Conservation (phyloP, 2,113 vertebrate species). For the Sinocyclocheilus grahami region DNA sequence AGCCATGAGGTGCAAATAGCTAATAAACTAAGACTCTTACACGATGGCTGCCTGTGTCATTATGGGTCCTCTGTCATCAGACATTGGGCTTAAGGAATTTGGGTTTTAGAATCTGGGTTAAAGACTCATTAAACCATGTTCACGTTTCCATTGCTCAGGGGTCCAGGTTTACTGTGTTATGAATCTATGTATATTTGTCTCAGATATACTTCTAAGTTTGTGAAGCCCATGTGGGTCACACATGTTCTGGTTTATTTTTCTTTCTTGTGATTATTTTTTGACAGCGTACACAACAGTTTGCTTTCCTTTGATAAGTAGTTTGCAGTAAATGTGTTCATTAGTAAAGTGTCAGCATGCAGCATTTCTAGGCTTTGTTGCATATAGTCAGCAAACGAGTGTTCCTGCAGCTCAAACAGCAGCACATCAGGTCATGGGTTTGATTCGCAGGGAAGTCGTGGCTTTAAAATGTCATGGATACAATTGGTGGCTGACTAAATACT, state of each 20-base stretch:
- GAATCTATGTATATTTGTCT: background rate
- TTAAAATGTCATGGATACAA: background rate
- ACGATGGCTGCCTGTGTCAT: background rate
- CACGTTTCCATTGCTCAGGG: background rate
- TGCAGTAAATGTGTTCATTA: background rate
- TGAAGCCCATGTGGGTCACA: background rate
- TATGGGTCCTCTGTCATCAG: background rate
- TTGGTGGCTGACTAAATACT: too few species aligned
- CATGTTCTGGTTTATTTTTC: background rate
- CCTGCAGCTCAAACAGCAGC: background rate
- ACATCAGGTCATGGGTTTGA: background rate
- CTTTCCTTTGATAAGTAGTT: background rate
- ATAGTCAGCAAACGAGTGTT: background rate
- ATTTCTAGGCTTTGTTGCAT: background rate
- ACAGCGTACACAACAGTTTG: background rate
- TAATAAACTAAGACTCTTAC: background rate
- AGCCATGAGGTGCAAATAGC: background rate
- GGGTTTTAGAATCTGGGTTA: conserved; percentile 11
- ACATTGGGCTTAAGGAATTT: conserved; percentile 5
- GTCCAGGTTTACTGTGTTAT: background rate
- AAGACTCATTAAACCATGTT: conserved; percentile 10
- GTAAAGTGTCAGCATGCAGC: background rate
- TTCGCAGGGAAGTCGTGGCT: background rate
- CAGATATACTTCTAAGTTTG: background rate
- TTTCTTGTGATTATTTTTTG: background rate